phyloP scores from a whole-genome alignment of 1,140 invertebrate species.

The Caerostris extrusa region DNA sequence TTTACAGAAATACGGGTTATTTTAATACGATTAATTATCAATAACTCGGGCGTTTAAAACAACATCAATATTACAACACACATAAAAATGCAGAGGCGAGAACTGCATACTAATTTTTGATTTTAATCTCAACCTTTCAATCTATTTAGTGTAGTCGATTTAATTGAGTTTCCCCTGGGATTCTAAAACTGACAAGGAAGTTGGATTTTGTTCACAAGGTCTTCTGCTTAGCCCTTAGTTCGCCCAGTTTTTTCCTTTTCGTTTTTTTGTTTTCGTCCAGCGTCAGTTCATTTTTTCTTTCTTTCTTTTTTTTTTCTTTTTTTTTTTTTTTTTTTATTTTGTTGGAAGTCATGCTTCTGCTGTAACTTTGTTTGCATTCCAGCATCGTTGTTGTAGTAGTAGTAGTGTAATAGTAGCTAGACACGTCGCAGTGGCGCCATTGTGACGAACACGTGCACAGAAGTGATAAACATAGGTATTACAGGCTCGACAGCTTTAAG shows the following conservation, averaged over 20 bases:
- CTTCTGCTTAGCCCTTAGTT: conserved; percentile 59
- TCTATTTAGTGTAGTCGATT: conserved; percentile 44
- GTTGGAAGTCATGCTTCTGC: conserved; percentile 46
- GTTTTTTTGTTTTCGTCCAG: conserved; percentile 24
- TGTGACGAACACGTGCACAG: conserved; percentile 25
- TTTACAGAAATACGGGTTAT: not conserved
- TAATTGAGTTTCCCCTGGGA: conserved; percentile 30
- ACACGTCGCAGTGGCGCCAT: conserved; percentile 55
- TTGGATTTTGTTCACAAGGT: conserved; percentile 63
- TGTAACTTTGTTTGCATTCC: conserved; percentile 58
- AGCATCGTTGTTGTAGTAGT: conserved; percentile 15
- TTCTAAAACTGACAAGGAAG: conserved; percentile 64
- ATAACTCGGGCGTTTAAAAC: not conserved
- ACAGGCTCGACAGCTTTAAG: conserved; percentile 27
- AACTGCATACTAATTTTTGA: not conserved
- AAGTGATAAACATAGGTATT: conserved; percentile 70
- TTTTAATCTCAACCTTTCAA: not conserved
- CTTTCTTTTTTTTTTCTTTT: not conserved
- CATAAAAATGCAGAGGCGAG: not conserved
- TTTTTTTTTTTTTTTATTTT: not conserved
- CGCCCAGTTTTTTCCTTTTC: not conserved
- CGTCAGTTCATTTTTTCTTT: conserved; percentile 47
- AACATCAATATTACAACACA: conserved; percentile 19
- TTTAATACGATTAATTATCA: not conserved
- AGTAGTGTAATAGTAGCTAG: not conserved